Evolutionary conservation across 2,113 vertebrate genomes (phyloP), one percentile per base, ranked within the genome.

Genomic region (Ellobius talpinus): DNA sequence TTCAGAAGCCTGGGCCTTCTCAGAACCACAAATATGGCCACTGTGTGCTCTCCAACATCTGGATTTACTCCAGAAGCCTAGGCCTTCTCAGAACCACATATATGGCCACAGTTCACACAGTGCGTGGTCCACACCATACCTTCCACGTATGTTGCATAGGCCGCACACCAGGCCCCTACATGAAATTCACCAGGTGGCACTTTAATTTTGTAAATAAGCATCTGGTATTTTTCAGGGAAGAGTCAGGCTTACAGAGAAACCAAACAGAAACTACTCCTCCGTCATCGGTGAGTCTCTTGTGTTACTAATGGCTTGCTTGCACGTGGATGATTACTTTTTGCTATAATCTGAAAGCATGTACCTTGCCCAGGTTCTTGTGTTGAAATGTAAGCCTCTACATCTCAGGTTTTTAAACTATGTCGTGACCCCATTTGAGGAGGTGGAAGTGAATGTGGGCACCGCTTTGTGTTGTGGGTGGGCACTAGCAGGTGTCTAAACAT

Each of bases 21-120:
- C 81, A 45, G 52, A 42, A 58, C 29, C 47, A 23, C 0, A 0
- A 0, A 0, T 21, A 5, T 23, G 29, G 24, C 29, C 17, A 1
- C 2, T n/a, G n/a, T n/a, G n/a, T n/a, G n/a, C n/a, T n/a, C n/a
- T 29, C n/a, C 12, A 58, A 17, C 55, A 21, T 58, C 5, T 6
- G n/a, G 70, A 14, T 16, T 39, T 50, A 36, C n/a, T 19, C 63
- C 65, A 26, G 39, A 50, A 77, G 31, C 14, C 39, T 17, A 45
- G 4, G 21, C 33, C n/a, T 39, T 7, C 36, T 81, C 81, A 45
- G 52, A 42, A 58, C 29, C 47, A 23, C 0, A 0, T 0, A 0
- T 21, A 5, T 23, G 29, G 24, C 29, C 17, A 1, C 2, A 79
- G 47, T 82, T 90, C 14, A 42, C 21, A 8, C 24, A 1, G 12